Base-by-base conservation (phyloP, 2,113 vertebrate genomes). In the Raja brachyura region DNA sequence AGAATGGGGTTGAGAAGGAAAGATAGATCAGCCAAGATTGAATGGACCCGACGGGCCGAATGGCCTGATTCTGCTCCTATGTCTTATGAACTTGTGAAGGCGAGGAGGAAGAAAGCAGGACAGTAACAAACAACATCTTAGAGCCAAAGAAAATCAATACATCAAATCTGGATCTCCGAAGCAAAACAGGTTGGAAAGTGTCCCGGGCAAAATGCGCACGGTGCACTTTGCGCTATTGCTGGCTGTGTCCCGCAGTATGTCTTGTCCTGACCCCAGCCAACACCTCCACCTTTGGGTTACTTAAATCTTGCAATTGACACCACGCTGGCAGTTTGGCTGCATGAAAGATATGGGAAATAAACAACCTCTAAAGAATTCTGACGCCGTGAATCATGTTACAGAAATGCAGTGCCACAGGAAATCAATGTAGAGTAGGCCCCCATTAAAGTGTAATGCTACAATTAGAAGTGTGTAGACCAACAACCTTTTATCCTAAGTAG, bases 401-500 rank as follows among this genome's bases (percentile, higher is more conserved):
- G 90, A 92, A 92, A 92, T 74, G 90, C 90, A 73, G 68, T 54
- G 39, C 90, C 90, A 70, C 90, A 92, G 90, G 90, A 92, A 92
- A 92, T 92, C 90, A 92, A 92, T 92, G 90, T 48, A 70, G 63
- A 92, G 31, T 92, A 68, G 90, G 73, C 66, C 90, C 90, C 90
- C 90, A 92, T 92, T 92, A 92, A 92, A 73, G 66, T 92, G 90
- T 92, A 92, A 92, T 92, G 90, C 90, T 92, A 92, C 90, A 92
- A 92, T 92, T 92, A 92, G 90, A 92, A 48, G 90, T 92, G 90
- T 92, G 90, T 54, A 92, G 90, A 92, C 66, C 66, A 92, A 92
- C 90, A 92, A 92, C 90, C 90, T 92, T 92, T 92, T 92, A 92
- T 92, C 90, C 90, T 92, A 92, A 92, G 90, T 92, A 92, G 90